Base-by-base conservation (phyloP, 1,140 invertebrate species). In the Cotesia typhae region DNA sequence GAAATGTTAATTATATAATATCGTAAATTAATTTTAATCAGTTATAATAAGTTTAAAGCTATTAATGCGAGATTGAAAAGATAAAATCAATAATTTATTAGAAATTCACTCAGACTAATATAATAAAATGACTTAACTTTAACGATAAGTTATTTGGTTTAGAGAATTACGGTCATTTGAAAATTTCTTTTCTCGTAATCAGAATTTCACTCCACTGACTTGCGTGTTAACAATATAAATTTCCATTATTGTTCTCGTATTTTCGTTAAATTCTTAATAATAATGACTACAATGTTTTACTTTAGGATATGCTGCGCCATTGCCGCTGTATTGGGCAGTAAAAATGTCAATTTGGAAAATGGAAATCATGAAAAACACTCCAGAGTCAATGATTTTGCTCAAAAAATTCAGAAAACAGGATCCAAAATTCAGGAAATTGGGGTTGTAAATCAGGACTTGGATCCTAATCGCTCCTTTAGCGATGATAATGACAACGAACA, bases 321-420 rank as follows among this genome's bases (percentile, higher is more conserved):
- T 41, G 78, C 77, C 12, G 67, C 37, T 69, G 75, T 70, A 52
- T 37, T 80, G 36, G 75, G 76, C n/a, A 76, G 78, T 36, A 67
- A 75, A 51, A 38, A 73, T 4, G 51, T 76, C 59, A 73, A 72
- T 35, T 78, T 47, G 2, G 37, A 72, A 57, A n/a, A 73, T 74
- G 14, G 74, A 74, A 71, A 74, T 75, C 52, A 63, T 68, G 41
- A 71, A 75, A 12, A 70, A 67, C 10, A 59, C 57, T 63, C 73
- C 41, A 47, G 41, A 7, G 41, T 47, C 6, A 9, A 80, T 70
- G 76, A 79, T 64, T 75, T 81, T 6, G 53, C 74, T 0, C 73
- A 75, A 14, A 76, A 78, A 64, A 77, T 80, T 4, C 80, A 86
- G 36, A 77, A 74, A 51, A 41, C 72, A n/a, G 81, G 84, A 1